phyloP scores from a whole-genome alignment of 2,797 vertebrate genomes.

The Chaunax sp. region DNA sequence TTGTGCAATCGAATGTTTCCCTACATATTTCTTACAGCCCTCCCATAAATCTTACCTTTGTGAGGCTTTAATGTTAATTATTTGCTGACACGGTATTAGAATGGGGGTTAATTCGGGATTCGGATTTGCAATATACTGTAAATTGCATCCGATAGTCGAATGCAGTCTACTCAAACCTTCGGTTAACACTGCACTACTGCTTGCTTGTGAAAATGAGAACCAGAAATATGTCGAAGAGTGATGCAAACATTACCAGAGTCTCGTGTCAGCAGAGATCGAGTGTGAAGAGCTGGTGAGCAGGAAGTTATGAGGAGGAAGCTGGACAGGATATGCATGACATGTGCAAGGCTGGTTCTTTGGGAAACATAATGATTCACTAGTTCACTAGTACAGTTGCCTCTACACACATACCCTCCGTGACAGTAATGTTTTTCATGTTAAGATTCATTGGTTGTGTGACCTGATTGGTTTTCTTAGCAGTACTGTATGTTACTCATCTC shows the following conservation, averaged over 20 bases:
- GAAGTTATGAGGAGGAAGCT: constrained; percentile 67
- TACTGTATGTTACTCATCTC: background rate
- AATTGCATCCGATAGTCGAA: background rate
- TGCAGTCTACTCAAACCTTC: background rate
- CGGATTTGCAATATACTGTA: background rate
- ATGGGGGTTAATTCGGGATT: background rate
- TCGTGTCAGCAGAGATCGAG: constrained; percentile 62
- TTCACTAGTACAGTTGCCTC: background rate
- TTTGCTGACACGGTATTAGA: background rate
- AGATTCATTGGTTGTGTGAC: background rate
- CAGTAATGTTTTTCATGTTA: background rate
- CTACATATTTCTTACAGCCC: background rate
- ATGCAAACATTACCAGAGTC: constrained; percentile 35
- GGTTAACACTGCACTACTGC: background rate
- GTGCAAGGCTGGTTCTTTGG: background rate
- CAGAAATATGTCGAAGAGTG: background rate
- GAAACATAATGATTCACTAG: background rate
- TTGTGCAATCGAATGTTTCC: background rate
- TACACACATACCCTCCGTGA: background rate
- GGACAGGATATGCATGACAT: constrained; percentile 59
- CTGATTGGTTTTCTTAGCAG: background rate
- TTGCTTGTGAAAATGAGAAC: background rate
- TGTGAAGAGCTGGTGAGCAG: constrained; percentile 56
- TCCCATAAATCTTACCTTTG: background rate
- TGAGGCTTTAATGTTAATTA: background rate